Percentiles rank a stretch among this genome's conserved stretches.
These are phyloP conservation scores for Forbesichthys agassizii DNA, from an alignment of 2,113 vertebrate genomes.

Conservation along the genomic window DNA sequence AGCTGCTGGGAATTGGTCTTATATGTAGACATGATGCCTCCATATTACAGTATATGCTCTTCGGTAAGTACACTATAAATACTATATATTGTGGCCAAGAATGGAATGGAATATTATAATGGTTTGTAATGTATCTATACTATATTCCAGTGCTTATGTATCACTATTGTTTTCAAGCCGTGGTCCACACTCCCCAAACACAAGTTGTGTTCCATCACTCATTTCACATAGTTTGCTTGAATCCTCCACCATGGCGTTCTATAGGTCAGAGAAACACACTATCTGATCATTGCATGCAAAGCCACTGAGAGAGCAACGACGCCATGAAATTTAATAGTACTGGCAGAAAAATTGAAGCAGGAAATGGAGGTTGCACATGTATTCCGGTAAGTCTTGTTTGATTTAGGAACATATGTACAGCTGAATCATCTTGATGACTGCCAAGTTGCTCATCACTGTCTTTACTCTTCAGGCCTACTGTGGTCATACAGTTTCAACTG, in stretches of 20 bases:
- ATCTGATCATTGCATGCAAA: too few species aligned
- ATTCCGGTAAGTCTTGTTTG: conserved; percentile 20
- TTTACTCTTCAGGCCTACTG: not conserved
- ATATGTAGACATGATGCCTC: not conserved
- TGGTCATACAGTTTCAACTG: not conserved
- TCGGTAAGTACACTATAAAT: not conserved
- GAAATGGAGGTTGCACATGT: conserved; percentile 52
- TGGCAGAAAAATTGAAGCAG: conserved; percentile 66
- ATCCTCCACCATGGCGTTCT: too few species aligned
- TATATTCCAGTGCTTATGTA: not conserved
- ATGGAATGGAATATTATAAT: too few species aligned
- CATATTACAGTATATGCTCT: not conserved
- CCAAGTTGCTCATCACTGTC: not conserved
- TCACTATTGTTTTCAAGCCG: not conserved
- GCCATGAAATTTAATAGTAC: conserved; percentile 3
- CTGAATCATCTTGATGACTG: conserved; percentile 12
- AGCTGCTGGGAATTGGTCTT: not conserved
- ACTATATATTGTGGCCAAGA: not conserved
- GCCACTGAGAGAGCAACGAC: not conserved
- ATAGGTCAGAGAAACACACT: too few species aligned
- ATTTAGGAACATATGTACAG: conserved; percentile 29
- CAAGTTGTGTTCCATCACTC: too few species aligned
- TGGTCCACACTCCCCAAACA: not conserved
- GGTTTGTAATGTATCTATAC: too few species aligned
- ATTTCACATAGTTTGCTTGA: too few species aligned